phyloP scores from a whole-genome alignment of 1,140 invertebrate species.

The Aphelenchoides fujianensis region DNA sequence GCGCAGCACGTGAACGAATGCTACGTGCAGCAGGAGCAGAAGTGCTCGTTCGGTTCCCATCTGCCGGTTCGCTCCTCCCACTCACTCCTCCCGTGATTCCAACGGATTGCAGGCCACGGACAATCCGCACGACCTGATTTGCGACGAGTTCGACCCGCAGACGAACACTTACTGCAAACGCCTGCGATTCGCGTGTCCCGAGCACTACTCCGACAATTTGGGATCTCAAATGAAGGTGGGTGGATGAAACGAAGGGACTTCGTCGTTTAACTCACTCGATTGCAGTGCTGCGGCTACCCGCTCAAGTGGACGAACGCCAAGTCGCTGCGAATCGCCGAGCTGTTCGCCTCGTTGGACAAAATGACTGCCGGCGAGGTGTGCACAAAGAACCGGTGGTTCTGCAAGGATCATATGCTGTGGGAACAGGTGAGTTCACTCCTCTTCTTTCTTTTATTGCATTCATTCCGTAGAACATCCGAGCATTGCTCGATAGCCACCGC shows the following conservation, averaged over 20 bases:
- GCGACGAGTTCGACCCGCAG: slow-evolving; percentile 85
- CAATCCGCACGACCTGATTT: slow-evolving; percentile 75
- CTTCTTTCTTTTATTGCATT: not conserved
- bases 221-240: slow-evolving; percentile 71
- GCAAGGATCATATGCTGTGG: slow-evolving; percentile 21
- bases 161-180: slow-evolving; percentile 92
- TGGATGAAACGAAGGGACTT: not conserved
- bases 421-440: slow-evolving; percentile 22
- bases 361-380: slow-evolving; percentile 11
- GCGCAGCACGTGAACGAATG: slow-evolving; percentile 64
- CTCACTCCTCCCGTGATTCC: too few species aligned
- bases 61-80: slow-evolving; percentile 1
- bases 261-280: not conserved
- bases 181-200: slow-evolving; percentile 87
- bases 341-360: slow-evolving; percentile 22
- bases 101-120: slow-evolving; percentile 70
- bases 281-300: slow-evolving; percentile 60
- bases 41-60: slow-evolving; percentile 91
- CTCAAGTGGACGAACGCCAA: slow-evolving; percentile 1
- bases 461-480: not conserved
- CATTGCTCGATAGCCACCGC: not conserved
- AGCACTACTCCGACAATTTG: slow-evolving; percentile 84
- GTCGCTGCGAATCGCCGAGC: slow-evolving; percentile 18
- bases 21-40: slow-evolving; percentile 79
- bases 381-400: not conserved